Percentiles rank a stretch among this genome's conserved stretches.
These are phyloP conservation scores for Knipowitschia caucasica DNA, from an alignment of 2,797 vertebrate genomes.

Conservation along the genomic window DNA sequence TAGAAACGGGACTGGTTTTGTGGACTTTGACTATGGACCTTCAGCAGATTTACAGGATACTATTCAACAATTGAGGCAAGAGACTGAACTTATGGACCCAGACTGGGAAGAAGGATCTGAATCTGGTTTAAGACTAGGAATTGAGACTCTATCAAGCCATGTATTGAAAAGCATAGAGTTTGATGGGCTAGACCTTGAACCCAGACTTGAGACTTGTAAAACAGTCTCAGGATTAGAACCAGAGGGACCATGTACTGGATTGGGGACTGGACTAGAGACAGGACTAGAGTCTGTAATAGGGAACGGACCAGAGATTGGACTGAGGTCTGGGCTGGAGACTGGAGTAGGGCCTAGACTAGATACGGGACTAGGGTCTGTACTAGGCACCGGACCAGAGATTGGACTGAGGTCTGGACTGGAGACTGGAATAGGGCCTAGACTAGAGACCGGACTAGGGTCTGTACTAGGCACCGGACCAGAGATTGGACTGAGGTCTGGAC, in stretches of 20 bases:
- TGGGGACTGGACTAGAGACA: conserved; percentile 37
- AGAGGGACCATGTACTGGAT: conserved; percentile 38
- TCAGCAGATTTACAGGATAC: not conserved
- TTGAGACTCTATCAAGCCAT: conserved; percentile 47
- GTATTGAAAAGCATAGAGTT: conserved; percentile 37
- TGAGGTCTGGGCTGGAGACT: no score
- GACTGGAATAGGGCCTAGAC: not conserved
- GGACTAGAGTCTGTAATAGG: conserved; percentile 20
- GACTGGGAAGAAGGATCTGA: not conserved
- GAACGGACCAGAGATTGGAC: not conserved
- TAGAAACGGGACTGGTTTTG: conserved; percentile 6
- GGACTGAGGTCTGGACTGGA: not conserved
- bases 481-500: conserved; percentile 19
- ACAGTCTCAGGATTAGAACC: not conserved
- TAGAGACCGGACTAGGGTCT: not conserved
- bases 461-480: not conserved
- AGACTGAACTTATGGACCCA: not conserved
- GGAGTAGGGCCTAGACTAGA: not conserved
- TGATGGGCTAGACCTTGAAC: conserved; percentile 21
- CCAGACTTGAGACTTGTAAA: not conserved
- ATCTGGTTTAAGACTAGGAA: conserved; percentile 12
- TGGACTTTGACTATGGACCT: not conserved
- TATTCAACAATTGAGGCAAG: not conserved
- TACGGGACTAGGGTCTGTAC: conserved; percentile 11
- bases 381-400: not conserved